Evolutionary conservation across 2,797 vertebrate species (phyloP).

Genomic region (Apogon talboti): DNA sequence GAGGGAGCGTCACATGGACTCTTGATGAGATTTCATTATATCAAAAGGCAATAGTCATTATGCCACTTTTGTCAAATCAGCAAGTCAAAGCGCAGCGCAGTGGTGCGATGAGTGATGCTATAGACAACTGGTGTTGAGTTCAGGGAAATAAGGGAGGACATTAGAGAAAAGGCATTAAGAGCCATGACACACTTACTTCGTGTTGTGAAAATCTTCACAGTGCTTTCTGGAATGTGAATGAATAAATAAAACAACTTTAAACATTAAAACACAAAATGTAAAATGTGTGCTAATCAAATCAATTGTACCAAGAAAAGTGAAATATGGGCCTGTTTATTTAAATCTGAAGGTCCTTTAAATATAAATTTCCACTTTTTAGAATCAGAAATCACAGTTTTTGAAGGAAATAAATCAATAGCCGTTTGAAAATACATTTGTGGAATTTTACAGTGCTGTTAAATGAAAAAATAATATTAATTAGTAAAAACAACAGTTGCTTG

Average conservation of each 20-base stretch:
- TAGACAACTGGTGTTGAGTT: conserved; percentile 74
- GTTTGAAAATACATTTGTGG: not conserved
- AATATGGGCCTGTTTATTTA: not conserved
- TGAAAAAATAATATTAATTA: too few relatives aligned
- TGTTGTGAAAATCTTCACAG: not conserved
- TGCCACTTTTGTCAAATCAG: conserved; percentile 68
- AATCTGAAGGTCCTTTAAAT: not conserved
- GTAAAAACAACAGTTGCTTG: not conserved
- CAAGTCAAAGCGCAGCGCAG: conserved; percentile 37
- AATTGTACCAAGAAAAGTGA: not conserved
- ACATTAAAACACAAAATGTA: too few relatives aligned
- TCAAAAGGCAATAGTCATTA: conserved; percentile 76
- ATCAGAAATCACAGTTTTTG: not conserved
- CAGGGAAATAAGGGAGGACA: conserved; percentile 28
- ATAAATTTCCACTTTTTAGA: not conserved
- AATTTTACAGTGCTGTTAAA: not conserved
- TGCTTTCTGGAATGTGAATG: not conserved
- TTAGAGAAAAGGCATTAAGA: conserved; percentile 18
- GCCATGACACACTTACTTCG: conserved; percentile 20
- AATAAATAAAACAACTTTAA: not conserved
- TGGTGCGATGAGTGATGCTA: conserved; percentile 55
- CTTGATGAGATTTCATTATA: conserved; percentile 78
- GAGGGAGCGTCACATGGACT: conserved; percentile 55
- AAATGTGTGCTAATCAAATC: too few relatives aligned
- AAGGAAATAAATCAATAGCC: too few relatives aligned